phyloP scores from a whole-genome alignment of 2,888 invertebrate genomes.

The Phyto melanocephala region DNA sequence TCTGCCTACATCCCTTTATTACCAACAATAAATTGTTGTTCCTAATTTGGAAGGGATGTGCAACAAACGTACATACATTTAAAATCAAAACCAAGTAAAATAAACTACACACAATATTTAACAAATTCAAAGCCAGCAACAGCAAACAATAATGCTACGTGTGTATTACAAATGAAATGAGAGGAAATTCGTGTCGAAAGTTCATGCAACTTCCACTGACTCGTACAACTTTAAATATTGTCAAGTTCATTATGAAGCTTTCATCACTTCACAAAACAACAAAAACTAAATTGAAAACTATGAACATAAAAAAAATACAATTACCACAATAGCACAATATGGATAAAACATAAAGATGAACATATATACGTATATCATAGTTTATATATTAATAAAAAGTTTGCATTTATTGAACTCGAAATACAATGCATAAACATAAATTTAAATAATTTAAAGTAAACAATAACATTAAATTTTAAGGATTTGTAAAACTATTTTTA shows the following conservation, averaged over 20 bases:
- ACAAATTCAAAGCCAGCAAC: neutral
- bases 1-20: neutral
- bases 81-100: neutral
- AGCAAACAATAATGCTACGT: neutral
- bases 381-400: too few relatives aligned
- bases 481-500: too few relatives aligned
- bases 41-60: neutral
- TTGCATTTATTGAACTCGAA: too few relatives aligned
- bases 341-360: too few relatives aligned
- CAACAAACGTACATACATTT: neutral
- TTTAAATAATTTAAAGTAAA: too few relatives aligned
- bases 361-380: too few relatives aligned
- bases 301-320: neutral
- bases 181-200: neutral
- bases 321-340: too few relatives aligned
- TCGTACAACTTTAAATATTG: neutral
- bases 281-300: neutral
- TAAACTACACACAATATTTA: neutral
- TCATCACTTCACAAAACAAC: neutral
- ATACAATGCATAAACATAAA: too few relatives aligned
- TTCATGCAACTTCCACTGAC: neutral
- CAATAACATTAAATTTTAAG: too few relatives aligned
- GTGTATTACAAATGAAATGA: neutral
- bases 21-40: neutral
- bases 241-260: constrained; percentile 9